phyloP scores from a whole-genome alignment of 2,113 vertebrate genomes.

The Pangasianodon gigas region DNA sequence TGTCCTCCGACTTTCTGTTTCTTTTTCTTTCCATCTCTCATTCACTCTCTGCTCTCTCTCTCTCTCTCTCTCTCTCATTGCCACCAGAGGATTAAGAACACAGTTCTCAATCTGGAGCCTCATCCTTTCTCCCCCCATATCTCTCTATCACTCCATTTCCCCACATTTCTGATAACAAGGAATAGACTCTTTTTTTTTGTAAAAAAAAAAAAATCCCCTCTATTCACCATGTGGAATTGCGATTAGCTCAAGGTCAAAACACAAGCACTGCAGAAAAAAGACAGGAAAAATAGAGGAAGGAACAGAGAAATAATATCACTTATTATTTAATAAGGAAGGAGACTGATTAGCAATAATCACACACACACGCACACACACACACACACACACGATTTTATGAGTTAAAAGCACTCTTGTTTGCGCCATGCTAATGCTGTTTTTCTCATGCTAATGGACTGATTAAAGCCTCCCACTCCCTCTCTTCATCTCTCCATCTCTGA shows the following conservation, averaged over 20 bases:
- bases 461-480: not conserved
- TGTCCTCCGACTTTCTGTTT: not conserved
- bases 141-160: not conserved
- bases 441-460: constrained; percentile 41
- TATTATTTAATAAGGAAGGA: not conserved
- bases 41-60: not conserved
- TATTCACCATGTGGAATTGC: not conserved
- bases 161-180: not conserved
- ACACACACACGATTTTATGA: not conserved
- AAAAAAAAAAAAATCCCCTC: not conserved
- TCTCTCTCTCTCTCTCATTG: not conserved
- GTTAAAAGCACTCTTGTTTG: not conserved
- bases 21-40: not conserved
- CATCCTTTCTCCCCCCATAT: not conserved
- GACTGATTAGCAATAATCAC: not conserved
- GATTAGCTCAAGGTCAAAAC: constrained; percentile 18
- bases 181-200: not conserved
- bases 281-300: not conserved
- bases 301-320: not conserved
- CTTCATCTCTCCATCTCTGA: not conserved
- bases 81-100: not conserved
- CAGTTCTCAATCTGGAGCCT: not conserved
- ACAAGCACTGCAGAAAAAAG: not conserved
- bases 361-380: not conserved
- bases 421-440: constrained; percentile 24